Evolutionary conservation across 2,797 vertebrate species (phyloP).

Genomic region (Anomalospiza imberbis): DNA sequence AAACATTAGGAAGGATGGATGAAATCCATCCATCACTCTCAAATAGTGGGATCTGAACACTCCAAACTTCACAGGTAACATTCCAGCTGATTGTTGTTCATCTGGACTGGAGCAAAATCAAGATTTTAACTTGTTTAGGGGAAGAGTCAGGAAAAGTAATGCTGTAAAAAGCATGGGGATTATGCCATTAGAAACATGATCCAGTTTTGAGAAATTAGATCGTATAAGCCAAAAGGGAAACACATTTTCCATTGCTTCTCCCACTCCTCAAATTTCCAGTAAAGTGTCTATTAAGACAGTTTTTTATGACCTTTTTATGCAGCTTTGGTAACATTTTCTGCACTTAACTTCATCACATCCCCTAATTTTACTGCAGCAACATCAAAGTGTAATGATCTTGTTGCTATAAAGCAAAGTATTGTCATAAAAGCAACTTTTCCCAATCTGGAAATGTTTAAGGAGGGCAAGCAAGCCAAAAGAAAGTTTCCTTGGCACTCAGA

Average conservation of each 20-base stretch:
- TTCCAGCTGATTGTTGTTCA: background rate
- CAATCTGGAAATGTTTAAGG: background rate
- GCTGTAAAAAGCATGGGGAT: background rate
- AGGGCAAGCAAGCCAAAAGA: background rate
- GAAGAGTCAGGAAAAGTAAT: background rate
- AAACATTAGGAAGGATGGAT: background rate
- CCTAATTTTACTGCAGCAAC: conserved; percentile 36
- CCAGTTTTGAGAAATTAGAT: background rate
- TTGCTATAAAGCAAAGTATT: conserved; percentile 23
- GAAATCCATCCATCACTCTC: background rate
- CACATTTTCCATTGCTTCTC: background rate
- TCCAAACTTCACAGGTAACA: background rate
- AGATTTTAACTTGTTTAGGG: background rate
- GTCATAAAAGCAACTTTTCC: conserved; percentile 14
- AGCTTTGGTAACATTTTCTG: conserved; percentile 29
- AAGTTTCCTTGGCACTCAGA: background rate
- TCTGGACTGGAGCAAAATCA: background rate
- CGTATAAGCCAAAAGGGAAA: background rate
- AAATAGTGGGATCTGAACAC: background rate
- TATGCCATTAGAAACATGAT: background rate
- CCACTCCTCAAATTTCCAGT: conserved; percentile 9
- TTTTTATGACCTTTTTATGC: conserved; percentile 35
- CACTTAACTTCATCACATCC: conserved; percentile 18
- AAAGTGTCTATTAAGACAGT: conserved; percentile 13
- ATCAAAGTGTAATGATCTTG: conserved; percentile 22